A percentile compares a stretch with the other conserved stretches of the same genome.
Evolutionary conservation across 2,797 vertebrate species (phyloP).

Genomic region (Lates japonicus): DNA sequence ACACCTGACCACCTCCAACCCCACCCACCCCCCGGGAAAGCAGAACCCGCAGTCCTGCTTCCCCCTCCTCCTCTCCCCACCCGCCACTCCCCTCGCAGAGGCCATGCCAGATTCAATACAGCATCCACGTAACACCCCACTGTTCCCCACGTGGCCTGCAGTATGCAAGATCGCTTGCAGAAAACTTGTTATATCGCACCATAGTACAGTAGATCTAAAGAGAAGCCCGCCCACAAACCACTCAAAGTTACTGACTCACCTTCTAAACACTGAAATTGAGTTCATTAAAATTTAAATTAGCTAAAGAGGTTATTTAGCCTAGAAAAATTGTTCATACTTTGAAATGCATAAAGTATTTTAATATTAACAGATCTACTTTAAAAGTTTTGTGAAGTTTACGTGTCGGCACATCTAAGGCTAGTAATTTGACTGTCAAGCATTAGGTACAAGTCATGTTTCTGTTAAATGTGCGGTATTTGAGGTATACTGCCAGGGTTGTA

Average conservation of each 20-base stretch:
- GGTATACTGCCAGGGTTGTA: slow-evolving; percentile 69
- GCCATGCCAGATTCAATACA: slow-evolving; percentile 80
- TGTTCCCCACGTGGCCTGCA: slow-evolving; percentile 77
- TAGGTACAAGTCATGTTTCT: slow-evolving; percentile 19
- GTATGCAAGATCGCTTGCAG: slow-evolving; percentile 77
- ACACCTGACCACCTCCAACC: slow-evolving; percentile 88
- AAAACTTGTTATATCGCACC: slow-evolving; percentile 82
- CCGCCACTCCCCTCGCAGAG: slow-evolving; percentile 55
- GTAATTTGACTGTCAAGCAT: neutral
- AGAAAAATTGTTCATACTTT: slow-evolving; percentile 49
- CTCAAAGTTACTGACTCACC: slow-evolving; percentile 82
- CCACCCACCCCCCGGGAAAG: too few relatives aligned
- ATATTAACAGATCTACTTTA: neutral
- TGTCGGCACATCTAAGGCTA: neutral
- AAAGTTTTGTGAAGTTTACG: neutral
- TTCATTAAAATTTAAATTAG: slow-evolving; percentile 72
- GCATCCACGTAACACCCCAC: slow-evolving; percentile 81
- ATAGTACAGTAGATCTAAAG: slow-evolving; percentile 80
- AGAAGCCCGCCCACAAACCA: slow-evolving; percentile 75
- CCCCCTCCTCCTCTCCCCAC: slow-evolving; percentile 20
- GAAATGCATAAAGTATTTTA: slow-evolving; percentile 18
- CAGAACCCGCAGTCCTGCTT: slow-evolving; percentile 77
- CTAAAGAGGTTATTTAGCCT: slow-evolving; percentile 53
- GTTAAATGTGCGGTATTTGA: slow-evolving; percentile 35
- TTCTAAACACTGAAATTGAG: slow-evolving; percentile 80